phyloP scores from a whole-genome alignment of 2,113 vertebrate genomes.

The Delphinapterus leucas region DNA sequence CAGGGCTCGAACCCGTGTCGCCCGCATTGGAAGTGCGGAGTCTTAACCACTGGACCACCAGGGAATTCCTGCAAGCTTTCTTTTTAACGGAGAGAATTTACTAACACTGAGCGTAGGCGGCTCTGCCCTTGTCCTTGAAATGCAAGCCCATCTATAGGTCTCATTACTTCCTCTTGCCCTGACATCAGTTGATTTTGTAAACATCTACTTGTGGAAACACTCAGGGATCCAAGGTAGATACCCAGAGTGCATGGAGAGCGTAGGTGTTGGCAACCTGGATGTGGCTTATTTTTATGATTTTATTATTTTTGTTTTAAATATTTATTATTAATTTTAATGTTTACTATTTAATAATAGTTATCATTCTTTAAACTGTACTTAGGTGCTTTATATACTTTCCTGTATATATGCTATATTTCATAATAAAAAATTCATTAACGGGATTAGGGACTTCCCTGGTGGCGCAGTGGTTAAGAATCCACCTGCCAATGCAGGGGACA shows the following conservation, averaged over 20 bases:
- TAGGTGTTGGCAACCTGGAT: background rate
- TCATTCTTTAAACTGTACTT: background rate
- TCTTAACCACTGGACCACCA: too few relatives aligned
- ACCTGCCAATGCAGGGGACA: too few relatives aligned
- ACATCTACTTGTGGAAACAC: background rate
- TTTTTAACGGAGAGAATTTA: background rate
- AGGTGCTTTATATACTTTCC: background rate
- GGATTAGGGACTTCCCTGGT: background rate
- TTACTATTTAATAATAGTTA: background rate
- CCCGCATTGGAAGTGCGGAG: too few relatives aligned
- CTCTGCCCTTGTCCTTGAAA: background rate
- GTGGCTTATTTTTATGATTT: background rate
- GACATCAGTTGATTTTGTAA: background rate
- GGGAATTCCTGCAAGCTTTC: background rate
- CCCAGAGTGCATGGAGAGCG: background rate
- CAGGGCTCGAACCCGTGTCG: too few relatives aligned
- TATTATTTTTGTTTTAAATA: background rate
- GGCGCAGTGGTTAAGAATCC: too few relatives aligned
- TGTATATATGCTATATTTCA: background rate
- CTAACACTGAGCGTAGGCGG: background rate
- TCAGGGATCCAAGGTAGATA: background rate
- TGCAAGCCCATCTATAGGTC: background rate
- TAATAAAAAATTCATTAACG: background rate
- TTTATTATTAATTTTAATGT: background rate
- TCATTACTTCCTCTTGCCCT: background rate